phyloP scores from a whole-genome alignment of 2,797 vertebrate genomes.

The Prunella strophiata region DNA sequence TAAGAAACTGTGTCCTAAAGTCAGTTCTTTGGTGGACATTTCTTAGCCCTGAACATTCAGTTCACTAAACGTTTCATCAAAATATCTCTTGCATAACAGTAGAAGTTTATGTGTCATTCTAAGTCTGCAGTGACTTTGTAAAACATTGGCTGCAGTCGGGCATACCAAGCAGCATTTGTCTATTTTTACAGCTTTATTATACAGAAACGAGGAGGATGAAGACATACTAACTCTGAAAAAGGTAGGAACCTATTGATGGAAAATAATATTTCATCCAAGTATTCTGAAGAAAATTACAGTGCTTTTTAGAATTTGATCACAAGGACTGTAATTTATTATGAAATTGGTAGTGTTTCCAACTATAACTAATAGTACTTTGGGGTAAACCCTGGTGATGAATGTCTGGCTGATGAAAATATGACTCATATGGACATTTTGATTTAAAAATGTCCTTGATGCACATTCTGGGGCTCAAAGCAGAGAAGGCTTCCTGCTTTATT shows the following conservation, averaged over 20 bases:
- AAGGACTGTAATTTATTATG: neutral
- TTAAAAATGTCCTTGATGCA: neutral
- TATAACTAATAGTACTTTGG: neutral
- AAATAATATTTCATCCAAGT: neutral
- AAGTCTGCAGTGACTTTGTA: neutral
- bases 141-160: neutral
- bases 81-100: neutral
- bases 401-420: neutral
- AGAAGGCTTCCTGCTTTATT: neutral
- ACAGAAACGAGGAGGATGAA: neutral
- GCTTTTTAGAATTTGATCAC: neutral
- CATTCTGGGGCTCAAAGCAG: neutral
- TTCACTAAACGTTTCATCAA: conserved; percentile 2
- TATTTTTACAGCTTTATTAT: neutral
- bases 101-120: neutral
- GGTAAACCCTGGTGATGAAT: neutral
- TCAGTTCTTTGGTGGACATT: neutral
- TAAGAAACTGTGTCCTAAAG: conserved; percentile 10
- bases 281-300: neutral
- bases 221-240: neutral
- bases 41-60: neutral
- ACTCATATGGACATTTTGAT: neutral
- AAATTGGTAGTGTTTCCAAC: neutral
- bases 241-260: neutral
- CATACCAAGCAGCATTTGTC: neutral